Percentiles rank a stretch among this genome's conserved stretches.
Evolutionary conservation across 2,888 invertebrate species (phyloP).

Genomic region (Steinernema hermaphroditum): DNA sequence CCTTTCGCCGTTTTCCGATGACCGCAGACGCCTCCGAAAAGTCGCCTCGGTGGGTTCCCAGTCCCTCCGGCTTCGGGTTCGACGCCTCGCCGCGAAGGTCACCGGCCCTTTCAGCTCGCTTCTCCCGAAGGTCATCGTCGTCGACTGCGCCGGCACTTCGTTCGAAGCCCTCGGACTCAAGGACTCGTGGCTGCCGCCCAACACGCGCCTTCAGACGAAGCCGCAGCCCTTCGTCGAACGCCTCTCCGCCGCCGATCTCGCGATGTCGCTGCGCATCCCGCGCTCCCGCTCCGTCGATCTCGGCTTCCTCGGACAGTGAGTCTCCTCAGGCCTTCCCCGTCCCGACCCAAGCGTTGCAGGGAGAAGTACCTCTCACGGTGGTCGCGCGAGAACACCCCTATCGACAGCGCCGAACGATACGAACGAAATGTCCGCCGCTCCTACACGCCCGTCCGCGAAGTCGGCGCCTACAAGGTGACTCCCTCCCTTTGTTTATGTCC

Average conservation of each 20-base stretch:
- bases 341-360: constrained; percentile 38
- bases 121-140: constrained; percentile 20
- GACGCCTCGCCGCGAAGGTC: not conserved
- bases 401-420: constrained; percentile 55
- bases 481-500: no score
- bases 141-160: constrained; percentile 28
- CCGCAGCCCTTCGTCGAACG: constrained; percentile 34
- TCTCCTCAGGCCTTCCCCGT: not conserved
- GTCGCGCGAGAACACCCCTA: constrained; percentile 65
- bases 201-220: constrained; percentile 31
- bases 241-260: constrained; percentile 31
- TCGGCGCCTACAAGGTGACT: constrained; percentile 44
- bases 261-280: constrained; percentile 35
- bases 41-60: constrained; percentile 4
- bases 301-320: constrained; percentile 35
- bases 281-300: constrained; percentile 40
- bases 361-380: constrained; percentile 63
- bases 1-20: not conserved
- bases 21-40: not conserved
- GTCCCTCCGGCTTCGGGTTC: not conserved
- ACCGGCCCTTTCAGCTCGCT: constrained; percentile 4
- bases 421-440: constrained; percentile 58
- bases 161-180: constrained; percentile 38
- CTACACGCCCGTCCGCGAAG: constrained; percentile 64
- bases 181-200: constrained; percentile 36